Percentiles rank a stretch among this genome's conserved stretches.
These are phyloP conservation scores for Manis pentadactyla DNA, from an alignment of 2,797 vertebrate genomes.

Conservation along the genomic window DNA sequence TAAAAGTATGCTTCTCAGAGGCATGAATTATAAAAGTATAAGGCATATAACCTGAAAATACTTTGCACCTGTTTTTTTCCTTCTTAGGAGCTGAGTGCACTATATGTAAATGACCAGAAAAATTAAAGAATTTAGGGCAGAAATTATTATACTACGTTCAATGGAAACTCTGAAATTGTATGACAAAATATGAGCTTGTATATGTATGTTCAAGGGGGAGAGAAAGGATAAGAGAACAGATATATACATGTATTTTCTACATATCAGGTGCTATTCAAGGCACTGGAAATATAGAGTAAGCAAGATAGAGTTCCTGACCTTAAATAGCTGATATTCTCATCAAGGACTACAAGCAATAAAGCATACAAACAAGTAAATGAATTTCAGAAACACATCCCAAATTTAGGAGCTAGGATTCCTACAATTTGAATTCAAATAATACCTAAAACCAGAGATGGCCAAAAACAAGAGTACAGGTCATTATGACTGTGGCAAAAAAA, in stretches of 20 bases:
- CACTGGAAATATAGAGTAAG: neutral
- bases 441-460: neutral
- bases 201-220: neutral
- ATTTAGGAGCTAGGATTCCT: neutral
- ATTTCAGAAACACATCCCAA: constrained; percentile 16
- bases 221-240: neutral
- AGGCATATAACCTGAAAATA: neutral
- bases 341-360: neutral
- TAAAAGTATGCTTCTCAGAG: neutral
- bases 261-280: neutral
- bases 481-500: neutral
- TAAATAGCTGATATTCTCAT: neutral
- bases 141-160: neutral
- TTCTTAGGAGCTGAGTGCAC: neutral
- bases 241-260: neutral
- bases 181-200: neutral
- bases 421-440: constrained; percentile 13
- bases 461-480: neutral
- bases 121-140: neutral
- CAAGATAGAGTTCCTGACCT: neutral
- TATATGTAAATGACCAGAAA: neutral
- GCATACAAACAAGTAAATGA: neutral
- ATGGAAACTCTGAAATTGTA: neutral
- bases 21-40: constrained; percentile 24
- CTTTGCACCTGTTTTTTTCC: neutral